Percentiles rank a stretch among this genome's conserved stretches.
These are phyloP conservation scores for Sphenopsis melanotis DNA, from an alignment of 2,797 vertebrate genomes.

Conservation along the genomic window DNA sequence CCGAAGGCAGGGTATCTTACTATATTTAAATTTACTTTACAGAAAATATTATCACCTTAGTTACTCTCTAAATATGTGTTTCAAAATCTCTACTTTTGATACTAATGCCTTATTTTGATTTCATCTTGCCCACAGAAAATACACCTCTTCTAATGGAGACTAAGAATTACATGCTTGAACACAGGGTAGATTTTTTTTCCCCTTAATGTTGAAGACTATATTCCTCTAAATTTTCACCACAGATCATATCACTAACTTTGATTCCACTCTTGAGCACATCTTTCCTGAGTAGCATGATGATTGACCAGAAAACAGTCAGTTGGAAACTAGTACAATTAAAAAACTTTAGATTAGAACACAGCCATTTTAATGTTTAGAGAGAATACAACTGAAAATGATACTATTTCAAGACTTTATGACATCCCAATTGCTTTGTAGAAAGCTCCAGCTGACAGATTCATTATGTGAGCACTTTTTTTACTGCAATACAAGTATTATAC, in stretches of 20 bases:
- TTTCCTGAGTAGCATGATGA: background rate
- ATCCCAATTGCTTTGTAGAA: background rate
- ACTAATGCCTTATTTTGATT: background rate
- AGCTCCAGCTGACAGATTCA: background rate
- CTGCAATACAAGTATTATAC: background rate
- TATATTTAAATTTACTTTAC: background rate
- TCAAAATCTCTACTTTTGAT: background rate
- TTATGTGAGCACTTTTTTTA: background rate
- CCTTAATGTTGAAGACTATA: background rate
- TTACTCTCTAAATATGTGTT: background rate
- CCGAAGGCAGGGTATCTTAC: background rate
- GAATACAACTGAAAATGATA: background rate
- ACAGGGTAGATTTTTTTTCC: background rate
- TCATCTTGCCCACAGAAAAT: background rate
- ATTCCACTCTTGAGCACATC: background rate
- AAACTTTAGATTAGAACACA: background rate
- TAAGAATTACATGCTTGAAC: background rate
- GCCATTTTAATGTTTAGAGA: background rate
- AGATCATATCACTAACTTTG: background rate
- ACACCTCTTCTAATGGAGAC: background rate
- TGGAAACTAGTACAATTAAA: background rate
- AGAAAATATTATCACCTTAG: background rate
- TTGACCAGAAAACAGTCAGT: background rate
- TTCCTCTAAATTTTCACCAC: slow-evolving; percentile 25
- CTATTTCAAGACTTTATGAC: background rate